Evolutionary conservation across 2,113 vertebrate species (phyloP).

Genomic region (Leptobrachium leishanense): DNA sequence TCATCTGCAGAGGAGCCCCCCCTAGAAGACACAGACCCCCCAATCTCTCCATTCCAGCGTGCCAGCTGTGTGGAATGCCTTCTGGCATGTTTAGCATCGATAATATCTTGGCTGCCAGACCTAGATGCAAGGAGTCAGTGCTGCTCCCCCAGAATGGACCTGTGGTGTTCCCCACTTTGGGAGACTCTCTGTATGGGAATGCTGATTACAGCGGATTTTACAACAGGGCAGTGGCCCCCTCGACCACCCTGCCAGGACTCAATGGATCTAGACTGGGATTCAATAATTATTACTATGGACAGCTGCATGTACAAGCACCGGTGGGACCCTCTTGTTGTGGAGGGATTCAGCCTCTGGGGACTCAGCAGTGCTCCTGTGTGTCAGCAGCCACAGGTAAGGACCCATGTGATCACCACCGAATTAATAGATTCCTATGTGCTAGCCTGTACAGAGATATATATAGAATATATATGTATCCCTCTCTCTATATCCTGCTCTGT

Average conservation of each 20-base stretch:
- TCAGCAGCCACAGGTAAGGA: conserved; percentile 74
- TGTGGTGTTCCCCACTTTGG: conserved; percentile 79
- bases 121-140: conserved; percentile 90
- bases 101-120: conserved; percentile 92
- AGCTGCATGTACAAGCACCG: conserved; percentile 86
- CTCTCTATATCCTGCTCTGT: not conserved
- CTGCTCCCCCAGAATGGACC: conserved; percentile 80
- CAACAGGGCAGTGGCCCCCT: conserved; percentile 76
- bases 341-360: conserved; percentile 76
- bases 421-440: too few species aligned
- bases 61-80: conserved; percentile 76
- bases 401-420: not conserved
- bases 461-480: not conserved
- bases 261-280: conserved; percentile 83
- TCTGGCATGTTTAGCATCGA: conserved; percentile 98
- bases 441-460: not conserved
- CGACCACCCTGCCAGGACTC: conserved; percentile 74
- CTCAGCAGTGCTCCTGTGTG: conserved; percentile 93
- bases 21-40: conserved; percentile 8
- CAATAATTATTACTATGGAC: conserved; percentile 93
- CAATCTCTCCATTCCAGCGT: conserved; percentile 37
- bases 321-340: conserved; percentile 87
- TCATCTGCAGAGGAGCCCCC: conserved; percentile 46
- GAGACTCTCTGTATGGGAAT: conserved; percentile 81
- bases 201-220: conserved; percentile 90